Evolutionary conservation across 2,888 invertebrate species (phyloP).

Genomic region (Meteorus cinctellus): DNA sequence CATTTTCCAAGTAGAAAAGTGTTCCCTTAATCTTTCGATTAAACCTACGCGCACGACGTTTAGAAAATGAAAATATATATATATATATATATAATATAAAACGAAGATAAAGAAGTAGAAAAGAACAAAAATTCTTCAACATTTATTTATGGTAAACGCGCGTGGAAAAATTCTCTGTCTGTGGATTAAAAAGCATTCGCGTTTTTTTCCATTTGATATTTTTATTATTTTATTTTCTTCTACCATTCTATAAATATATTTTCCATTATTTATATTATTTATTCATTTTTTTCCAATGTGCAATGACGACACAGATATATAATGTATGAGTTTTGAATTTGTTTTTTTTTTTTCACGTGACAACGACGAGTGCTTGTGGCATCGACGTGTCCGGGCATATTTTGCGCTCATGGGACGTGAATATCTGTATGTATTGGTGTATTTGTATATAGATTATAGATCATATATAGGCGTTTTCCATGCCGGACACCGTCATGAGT

Average conservation of each 20-base stretch:
- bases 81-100: background rate
- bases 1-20: constrained; percentile 19
- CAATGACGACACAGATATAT: background rate
- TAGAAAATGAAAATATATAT: constrained; percentile 9
- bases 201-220: background rate
- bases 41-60: constrained; percentile 57
- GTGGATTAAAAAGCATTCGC: constrained; percentile 3
- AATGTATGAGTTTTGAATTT: background rate
- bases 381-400: constrained; percentile 31
- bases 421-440: constrained; percentile 13
- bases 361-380: constrained; percentile 29
- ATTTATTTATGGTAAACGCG: constrained; percentile 2
- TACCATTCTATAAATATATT: background rate
- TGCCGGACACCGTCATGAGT: constrained; percentile 41
- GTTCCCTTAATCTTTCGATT: constrained; percentile 58
- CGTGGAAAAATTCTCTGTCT: background rate
- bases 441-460: constrained; percentile 28
- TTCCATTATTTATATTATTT: background rate
- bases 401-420: constrained; percentile 15
- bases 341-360: background rate
- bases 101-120: background rate
- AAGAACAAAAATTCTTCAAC: background rate
- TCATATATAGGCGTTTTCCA: constrained; percentile 38
- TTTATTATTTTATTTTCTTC: background rate
- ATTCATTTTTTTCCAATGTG: background rate